These are phyloP conservation scores for Premnoplex brunnescens DNA, from an alignment of 2,797 vertebrate species.

Conservation along the genomic window DNA sequence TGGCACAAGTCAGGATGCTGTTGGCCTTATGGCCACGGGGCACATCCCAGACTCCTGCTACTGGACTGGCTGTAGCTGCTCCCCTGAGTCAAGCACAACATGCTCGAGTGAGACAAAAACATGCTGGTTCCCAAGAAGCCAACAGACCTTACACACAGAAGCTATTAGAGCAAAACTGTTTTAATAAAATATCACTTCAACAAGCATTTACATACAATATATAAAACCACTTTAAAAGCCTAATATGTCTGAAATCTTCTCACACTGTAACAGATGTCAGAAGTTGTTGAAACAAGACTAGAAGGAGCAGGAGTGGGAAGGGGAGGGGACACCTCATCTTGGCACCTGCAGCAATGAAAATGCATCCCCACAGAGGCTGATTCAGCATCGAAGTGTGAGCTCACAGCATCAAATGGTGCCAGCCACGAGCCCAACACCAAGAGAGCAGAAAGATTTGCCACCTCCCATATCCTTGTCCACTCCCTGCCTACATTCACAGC, in stretches of 20 bases:
- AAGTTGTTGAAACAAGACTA: neutral
- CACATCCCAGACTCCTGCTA: neutral
- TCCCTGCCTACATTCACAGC: neutral
- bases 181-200: slow-evolving; percentile 71
- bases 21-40: neutral
- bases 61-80: neutral
- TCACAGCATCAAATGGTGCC: neutral
- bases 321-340: neutral
- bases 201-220: slow-evolving; percentile 63
- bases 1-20: neutral
- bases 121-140: neutral
- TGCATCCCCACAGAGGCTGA: neutral
- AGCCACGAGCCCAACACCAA: neutral
- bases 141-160: neutral
- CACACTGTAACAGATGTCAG: neutral
- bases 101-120: neutral
- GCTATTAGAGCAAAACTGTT: slow-evolving; percentile 52
- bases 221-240: slow-evolving; percentile 60
- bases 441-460: neutral
- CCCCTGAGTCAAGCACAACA: neutral
- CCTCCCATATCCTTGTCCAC: neutral
- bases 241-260: neutral
- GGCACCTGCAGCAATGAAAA: neutral
- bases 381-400: neutral
- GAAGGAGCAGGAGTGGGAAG: neutral